A percentile compares a stretch with the other conserved stretches of the same genome.
These are phyloP conservation scores for Tetropium fuscum DNA, from an alignment of 2,888 invertebrate genomes.

Conservation along the genomic window DNA sequence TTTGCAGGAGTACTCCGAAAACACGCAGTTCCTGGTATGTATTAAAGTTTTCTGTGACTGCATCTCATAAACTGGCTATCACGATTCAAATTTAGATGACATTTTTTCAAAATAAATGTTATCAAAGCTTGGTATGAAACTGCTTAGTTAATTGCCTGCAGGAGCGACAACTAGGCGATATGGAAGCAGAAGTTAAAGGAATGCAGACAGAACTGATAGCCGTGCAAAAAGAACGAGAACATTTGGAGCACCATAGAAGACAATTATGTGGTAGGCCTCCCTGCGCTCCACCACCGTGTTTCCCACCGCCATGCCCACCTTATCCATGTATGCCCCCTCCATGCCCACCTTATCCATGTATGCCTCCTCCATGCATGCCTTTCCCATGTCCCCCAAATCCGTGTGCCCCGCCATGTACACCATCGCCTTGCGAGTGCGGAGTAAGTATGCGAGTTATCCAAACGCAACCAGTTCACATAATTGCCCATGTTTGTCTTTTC, in stretches of 20 bases:
- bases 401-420: conserved; percentile 24
- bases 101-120: too few relatives aligned
- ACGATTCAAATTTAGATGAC: too few relatives aligned
- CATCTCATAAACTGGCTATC: too few relatives aligned
- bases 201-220: conserved; percentile 69
- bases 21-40: conserved; percentile 64
- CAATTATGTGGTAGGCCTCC: conserved; percentile 60
- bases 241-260: conserved; percentile 65
- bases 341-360: conserved; percentile 57
- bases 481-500: background rate
- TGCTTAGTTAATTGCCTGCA: too few relatives aligned
- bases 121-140: too few relatives aligned
- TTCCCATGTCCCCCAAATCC: conserved; percentile 43
- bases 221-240: conserved; percentile 68
- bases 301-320: conserved; percentile 34
- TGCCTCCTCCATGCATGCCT: conserved; percentile 31
- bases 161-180: conserved; percentile 72
- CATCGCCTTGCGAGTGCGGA: background rate
- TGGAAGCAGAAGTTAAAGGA: conserved; percentile 72
- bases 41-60: too few relatives aligned
- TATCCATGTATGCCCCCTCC: conserved; percentile 42
- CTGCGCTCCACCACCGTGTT: conserved; percentile 27
- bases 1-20: conserved; percentile 64
- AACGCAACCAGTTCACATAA: too few relatives aligned
- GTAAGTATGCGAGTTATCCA: too few relatives aligned